A percentile compares a stretch with the other conserved stretches of the same genome.
Conservation (phyloP, 2,888 invertebrate species). For the Heteromurus nitidus region DNA sequence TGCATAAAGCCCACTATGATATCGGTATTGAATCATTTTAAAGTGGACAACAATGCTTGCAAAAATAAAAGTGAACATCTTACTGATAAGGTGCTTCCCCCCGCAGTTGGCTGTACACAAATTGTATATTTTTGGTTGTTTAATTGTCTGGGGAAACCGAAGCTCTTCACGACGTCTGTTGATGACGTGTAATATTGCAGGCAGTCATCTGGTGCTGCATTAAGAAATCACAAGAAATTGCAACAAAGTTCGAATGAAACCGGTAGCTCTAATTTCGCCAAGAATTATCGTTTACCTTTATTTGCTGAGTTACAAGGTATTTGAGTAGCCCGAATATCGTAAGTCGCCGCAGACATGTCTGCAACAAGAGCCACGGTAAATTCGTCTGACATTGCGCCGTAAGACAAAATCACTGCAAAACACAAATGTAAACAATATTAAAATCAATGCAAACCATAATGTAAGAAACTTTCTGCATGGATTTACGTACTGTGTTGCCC, state of each 20-base stretch:
- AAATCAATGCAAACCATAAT: no score
- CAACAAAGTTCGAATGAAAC: no score
- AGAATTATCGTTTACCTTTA: no score
- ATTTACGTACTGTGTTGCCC: slow-evolving; percentile 50
- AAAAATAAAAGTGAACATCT: neutral
- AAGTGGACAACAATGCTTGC: no score
- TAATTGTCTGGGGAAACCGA: slow-evolving; percentile 64
- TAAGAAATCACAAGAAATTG: no score
- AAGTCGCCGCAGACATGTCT: slow-evolving; percentile 40
- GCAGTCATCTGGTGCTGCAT: slow-evolving; percentile 65
- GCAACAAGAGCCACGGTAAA: slow-evolving; percentile 50
- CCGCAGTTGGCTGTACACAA: slow-evolving; percentile 52
- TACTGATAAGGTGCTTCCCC: slow-evolving; percentile 52
- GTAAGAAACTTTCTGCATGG: neutral
- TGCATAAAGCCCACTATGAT: no score
- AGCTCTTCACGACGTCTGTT: slow-evolving; percentile 51
- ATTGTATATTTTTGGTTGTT: slow-evolving; percentile 67
- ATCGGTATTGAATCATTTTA: no score
- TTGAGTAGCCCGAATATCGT: slow-evolving; percentile 55
- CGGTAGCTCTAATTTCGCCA: no score
- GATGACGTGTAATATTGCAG: slow-evolving; percentile 63
- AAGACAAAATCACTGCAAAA: slow-evolving; percentile 54
- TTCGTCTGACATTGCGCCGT: slow-evolving; percentile 47
- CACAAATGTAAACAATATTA: no score
- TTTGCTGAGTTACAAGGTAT: slow-evolving; percentile 55